Conservation (phyloP, 2,797 vertebrate species). For the Chelonia mydas region DNA sequence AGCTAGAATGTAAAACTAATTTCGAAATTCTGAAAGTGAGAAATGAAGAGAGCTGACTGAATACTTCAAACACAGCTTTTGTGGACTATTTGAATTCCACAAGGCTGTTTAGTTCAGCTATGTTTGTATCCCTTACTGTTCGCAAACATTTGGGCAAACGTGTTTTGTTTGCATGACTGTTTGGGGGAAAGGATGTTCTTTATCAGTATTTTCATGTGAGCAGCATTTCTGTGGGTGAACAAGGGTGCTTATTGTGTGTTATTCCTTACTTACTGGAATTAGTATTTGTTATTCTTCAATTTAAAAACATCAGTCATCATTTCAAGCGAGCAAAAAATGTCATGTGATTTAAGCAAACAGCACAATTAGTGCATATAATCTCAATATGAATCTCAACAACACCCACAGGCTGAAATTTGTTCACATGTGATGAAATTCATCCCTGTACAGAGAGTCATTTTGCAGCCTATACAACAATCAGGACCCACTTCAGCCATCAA, state of each 20-base stretch:
- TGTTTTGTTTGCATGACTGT: neutral
- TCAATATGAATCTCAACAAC: neutral
- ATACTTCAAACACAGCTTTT: neutral
- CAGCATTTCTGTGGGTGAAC: neutral
- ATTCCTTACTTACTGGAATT: neutral
- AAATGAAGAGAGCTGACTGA: neutral
- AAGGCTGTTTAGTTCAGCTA: neutral
- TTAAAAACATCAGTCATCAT: neutral
- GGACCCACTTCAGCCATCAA: neutral
- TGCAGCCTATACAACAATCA: neutral
- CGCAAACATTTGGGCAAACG: neutral
- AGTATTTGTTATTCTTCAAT: slow-evolving; percentile 6
- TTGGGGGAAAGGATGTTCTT: neutral
- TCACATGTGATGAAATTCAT: neutral
- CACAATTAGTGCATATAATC: neutral
- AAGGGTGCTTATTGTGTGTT: neutral
- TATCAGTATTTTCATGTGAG: neutral
- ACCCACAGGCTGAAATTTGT: neutral
- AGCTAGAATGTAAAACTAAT: neutral
- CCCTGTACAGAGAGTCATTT: neutral
- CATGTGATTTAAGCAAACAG: slow-evolving; percentile 1
- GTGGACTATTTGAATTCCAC: neutral
- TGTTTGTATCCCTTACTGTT: slow-evolving; percentile 3
- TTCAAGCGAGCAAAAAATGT: neutral
- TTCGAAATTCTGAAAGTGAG: neutral